Percentiles rank a stretch among this genome's conserved stretches.
phyloP scores from a whole-genome alignment of 2,888 invertebrate species.

The Gymnocheta viridis region DNA sequence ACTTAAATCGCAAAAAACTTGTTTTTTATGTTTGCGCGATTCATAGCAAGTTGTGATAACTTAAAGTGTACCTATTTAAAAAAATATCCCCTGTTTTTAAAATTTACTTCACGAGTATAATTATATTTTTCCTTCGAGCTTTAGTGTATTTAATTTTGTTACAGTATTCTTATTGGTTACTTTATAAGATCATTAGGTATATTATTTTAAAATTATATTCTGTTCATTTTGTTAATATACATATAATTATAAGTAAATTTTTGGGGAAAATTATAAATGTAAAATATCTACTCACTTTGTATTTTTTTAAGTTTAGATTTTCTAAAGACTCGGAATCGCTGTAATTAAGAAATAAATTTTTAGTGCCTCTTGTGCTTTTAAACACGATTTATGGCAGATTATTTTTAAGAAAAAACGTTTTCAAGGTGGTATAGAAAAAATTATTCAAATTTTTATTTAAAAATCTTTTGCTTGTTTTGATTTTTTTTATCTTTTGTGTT shows the following conservation, averaged over 20 bases:
- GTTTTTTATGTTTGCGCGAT: too few relatives aligned
- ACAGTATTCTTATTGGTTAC: too few relatives aligned
- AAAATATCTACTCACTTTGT: constrained; percentile 55
- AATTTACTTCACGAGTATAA: too few relatives aligned
- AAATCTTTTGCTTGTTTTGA: constrained; percentile 31
- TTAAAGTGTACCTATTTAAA: too few relatives aligned
- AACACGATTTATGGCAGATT: constrained; percentile 1
- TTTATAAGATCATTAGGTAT: background rate
- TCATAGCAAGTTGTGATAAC: too few relatives aligned
- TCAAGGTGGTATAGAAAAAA: constrained; percentile 38
- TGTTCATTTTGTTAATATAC: too few relatives aligned
- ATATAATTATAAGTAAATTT: background rate
- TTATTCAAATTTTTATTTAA: constrained; percentile 46
- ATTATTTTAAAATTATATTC: background rate
- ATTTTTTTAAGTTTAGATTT: background rate
- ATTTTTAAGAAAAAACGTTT: constrained; percentile 55
- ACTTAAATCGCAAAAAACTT: too few relatives aligned
- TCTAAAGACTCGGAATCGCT: constrained; percentile 7
- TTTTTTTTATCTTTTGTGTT: constrained; percentile 2
- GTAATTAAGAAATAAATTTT: constrained; percentile 32
- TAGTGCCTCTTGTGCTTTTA: constrained; percentile 27
- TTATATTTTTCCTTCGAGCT: too few relatives aligned
- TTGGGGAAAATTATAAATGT: background rate
- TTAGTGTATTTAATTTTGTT: too few relatives aligned
- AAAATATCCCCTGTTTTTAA: too few relatives aligned